Evolutionary conservation across 2,888 invertebrate species (phyloP), one percentile per base, ranked within the genome.

Genomic region (Iselma pallidipennis): DNA sequence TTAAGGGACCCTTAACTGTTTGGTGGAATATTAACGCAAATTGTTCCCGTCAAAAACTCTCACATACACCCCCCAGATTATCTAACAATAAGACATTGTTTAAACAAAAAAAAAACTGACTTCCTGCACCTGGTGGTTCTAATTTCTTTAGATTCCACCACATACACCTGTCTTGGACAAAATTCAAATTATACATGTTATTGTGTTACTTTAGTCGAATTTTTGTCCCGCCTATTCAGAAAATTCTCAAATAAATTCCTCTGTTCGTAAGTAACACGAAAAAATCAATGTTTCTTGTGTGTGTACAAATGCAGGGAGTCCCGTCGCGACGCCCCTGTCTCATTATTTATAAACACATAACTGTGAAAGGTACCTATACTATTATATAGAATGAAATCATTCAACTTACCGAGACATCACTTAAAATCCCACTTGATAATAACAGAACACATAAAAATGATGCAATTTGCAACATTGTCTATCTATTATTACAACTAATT

Each of bases 361-460:
- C n/a, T n/a, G n/a, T n/a, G n/a, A n/a, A n/a, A n/a, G n/a, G n/a
- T n/a, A n/a, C n/a, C n/a, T n/a, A n/a, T n/a, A n/a, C n/a, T n/a
- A n/a, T n/a, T n/a, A n/a, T n/a, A n/a, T n/a, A 25, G 12, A 14
- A 67, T 68, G 53, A 66, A 66, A 63, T 33, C 69, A 71, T 77
- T 82, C 54, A 50, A 74, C 79, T 85, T 82, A 86, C 86, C 86
- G 85, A 84, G 77, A 83, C 84, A 72, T 84, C 83, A 71, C 83
- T 83, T 74, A 85, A 83, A 81, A 83, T 84, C 82, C 85, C 85
- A 83, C 84, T 83, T 81, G 84, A 82, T 82, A 85, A 83, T 81
- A 83, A 83, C 82, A 85, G 84, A 81, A 85, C 85, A 85, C 85
- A 83, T 80, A 85, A 81, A 83, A 85, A 83, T 81, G 85, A 83